A percentile compares a stretch with the other conserved stretches of the same genome.
phyloP scores from a whole-genome alignment of 2,797 vertebrate species.

The Melopsittacus undulatus region DNA sequence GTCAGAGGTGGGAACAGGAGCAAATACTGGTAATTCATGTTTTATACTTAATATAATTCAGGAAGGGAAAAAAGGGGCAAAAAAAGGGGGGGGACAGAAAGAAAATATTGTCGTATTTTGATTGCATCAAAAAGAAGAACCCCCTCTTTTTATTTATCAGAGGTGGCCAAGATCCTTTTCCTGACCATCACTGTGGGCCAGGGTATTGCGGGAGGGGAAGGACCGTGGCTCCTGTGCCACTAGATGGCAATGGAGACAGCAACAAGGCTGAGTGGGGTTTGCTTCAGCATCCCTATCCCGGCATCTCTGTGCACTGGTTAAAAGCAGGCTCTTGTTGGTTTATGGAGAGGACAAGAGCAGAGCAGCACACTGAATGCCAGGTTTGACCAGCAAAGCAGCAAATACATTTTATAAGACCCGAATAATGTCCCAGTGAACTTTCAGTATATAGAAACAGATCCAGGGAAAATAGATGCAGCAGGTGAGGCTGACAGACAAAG shows the following conservation, averaged over 20 bases:
- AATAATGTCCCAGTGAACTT: not conserved
- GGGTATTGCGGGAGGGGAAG: not conserved
- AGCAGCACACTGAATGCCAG: accelerated
- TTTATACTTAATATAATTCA: accelerated
- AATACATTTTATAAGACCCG: accelerated
- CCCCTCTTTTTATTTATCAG: accelerated
- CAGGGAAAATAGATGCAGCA: accelerated
- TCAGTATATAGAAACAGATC: too few relatives aligned
- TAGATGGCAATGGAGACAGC: constrained; percentile 60
- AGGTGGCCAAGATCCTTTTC: accelerated
- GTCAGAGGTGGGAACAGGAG: accelerated
- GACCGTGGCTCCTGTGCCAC: not conserved
- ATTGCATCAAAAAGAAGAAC: not conserved
- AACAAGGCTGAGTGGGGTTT: not conserved
- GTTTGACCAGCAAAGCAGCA: not conserved
- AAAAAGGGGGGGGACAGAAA: accelerated
- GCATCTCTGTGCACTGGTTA: accelerated
- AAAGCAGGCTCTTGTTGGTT: accelerated
- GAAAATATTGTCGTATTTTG: accelerated
- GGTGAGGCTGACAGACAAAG: not conserved
- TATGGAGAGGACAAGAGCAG: accelerated
- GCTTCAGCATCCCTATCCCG: not conserved
- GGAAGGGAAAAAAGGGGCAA: accelerated
- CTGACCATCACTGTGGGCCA: accelerated
- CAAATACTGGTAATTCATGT: not conserved